Evolutionary conservation across 2,113 vertebrate genomes (phyloP), one percentile per base, ranked within the genome.

Genomic region (Proteles cristata): DNA sequence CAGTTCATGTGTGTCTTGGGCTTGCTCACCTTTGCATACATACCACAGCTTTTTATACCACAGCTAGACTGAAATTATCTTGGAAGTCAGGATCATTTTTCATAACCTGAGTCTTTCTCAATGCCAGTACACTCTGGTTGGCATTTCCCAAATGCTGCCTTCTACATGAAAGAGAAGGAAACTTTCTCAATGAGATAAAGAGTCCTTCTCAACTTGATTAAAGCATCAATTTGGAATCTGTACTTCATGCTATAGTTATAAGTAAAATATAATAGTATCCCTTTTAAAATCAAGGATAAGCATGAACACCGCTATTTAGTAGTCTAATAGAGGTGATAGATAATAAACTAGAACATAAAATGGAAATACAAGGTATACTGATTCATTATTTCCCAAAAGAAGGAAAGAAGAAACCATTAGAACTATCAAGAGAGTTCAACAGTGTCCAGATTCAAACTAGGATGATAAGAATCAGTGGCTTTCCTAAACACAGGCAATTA

Each of bases 211-310:
- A 95, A 39, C 39, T 93, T 90, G n/a, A 92, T 77, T 86, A 39
- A 79, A 83, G 39, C 74, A 96, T 84, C 31, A 53, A n/a, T 88
- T 50, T 92, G 43, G 91, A 86, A 79, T 1, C 21, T 66, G 23
- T 45, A n/a, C 4, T 85, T 74, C 11, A 39, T 53, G 28, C 43
- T 73, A 48, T 45, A 83, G 33, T 94, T 96, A 89, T 73, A 95
- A 96, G 35, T 87, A n/a, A 93, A 92, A 93, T 65, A 86, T 28
- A 94, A 53, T 39, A 71, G 14, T 55, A 94, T 83, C 66, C 5
- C 11, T 25, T 77, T 66, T 95, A 96, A 97, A 95, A 76, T 69
- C 28, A 90, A 58, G 61, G 81, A 77, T 53, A 96, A 74, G 11
- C 14, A 79, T 19, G 55, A 87, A 83, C 53, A 53, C 17, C 23